These are phyloP conservation scores for Thalassoma bifasciatum DNA, from an alignment of 2,113 vertebrate species.

Conservation along the genomic window DNA sequence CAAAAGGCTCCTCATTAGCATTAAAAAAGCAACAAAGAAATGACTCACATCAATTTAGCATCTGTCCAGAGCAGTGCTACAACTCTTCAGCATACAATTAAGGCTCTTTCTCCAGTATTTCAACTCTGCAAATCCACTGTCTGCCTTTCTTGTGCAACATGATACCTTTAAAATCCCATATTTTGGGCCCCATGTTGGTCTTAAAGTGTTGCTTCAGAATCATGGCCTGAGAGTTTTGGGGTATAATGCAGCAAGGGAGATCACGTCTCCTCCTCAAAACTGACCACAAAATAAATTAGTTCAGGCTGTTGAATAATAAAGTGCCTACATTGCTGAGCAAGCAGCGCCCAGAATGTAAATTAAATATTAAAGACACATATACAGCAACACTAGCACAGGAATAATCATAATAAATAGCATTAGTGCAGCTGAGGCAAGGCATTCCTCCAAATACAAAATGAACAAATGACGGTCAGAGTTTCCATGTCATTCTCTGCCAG, in stretches of 20 bases:
- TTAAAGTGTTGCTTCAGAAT: no score
- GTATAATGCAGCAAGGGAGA: not conserved
- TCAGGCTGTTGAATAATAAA: not conserved
- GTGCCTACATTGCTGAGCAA: not conserved
- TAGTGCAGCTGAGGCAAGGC: not conserved
- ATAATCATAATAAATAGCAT: not conserved
- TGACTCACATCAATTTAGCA: not conserved
- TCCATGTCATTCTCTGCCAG: no score
- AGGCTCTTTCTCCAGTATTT: not conserved
- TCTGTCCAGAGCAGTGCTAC: not conserved
- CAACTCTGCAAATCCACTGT: no score
- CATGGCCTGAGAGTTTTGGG: no score
- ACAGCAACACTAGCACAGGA: not conserved
- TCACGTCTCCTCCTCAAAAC: not conserved
- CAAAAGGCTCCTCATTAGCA: constrained; percentile 16
- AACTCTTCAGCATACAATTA: not conserved
- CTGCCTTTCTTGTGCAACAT: no score
- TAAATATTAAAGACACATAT: not conserved
- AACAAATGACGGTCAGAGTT: not conserved
- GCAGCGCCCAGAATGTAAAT: not conserved
- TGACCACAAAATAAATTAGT: not conserved
- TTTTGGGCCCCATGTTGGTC: no score
- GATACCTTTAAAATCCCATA: no score
- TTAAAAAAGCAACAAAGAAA: not conserved
- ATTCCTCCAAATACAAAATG: not conserved